Conservation (phyloP, 2,113 vertebrate species). For the Cariama cristata region DNA sequence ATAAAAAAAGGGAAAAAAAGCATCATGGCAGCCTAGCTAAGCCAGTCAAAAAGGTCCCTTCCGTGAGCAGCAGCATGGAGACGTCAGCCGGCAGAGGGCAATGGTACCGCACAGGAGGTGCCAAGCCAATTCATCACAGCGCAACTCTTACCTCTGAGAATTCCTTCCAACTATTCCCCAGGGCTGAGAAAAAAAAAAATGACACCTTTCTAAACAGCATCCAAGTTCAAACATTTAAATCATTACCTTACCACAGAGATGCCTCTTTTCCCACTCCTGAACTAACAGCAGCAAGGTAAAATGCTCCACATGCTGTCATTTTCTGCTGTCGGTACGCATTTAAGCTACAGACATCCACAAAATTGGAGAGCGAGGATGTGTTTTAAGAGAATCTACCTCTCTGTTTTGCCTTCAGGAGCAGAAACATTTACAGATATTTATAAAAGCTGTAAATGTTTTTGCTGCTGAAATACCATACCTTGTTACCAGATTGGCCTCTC, state of each 20-base stretch:
- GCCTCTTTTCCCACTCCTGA: neutral
- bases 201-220: neutral
- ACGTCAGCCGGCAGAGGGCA: slow-evolving; percentile 55
- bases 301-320: neutral
- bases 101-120: neutral
- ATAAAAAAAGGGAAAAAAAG: fast-evolving
- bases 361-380: neutral
- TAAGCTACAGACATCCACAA: neutral
- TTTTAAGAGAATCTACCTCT: neutral
- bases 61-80: neutral
- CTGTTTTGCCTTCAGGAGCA: neutral
- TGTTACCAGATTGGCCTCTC: neutral
- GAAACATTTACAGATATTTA: neutral
- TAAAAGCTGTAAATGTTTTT: neutral
- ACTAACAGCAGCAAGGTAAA: neutral
- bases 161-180: neutral
- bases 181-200: neutral
- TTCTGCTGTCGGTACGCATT: neutral
- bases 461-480: neutral
- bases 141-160: neutral
- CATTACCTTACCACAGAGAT: neutral
- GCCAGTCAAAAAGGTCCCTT: neutral
- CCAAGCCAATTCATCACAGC: neutral
- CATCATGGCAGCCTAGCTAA: neutral
- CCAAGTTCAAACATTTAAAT: neutral